Base-by-base conservation (phyloP, 1,140 invertebrate species). In the Drosophila burlai region DNA sequence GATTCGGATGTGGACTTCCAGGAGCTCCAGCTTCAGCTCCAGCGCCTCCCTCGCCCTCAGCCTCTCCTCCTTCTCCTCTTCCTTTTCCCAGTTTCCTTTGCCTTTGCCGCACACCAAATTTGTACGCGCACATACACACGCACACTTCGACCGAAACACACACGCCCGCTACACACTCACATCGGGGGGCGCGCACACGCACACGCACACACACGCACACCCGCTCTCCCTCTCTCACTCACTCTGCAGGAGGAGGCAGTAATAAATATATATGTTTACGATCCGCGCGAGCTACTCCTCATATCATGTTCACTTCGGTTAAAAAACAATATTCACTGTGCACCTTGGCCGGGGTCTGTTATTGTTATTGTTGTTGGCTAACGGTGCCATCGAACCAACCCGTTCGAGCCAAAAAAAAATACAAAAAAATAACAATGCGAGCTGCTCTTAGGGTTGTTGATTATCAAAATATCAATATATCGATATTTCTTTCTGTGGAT, bases 151-250 rank as follows among this genome's bases (percentile, higher is more conserved):
- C 58, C 42, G 40, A 47, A 45, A 46, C 42, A 46, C 58, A 46
- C 57, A 34, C 58, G 29, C 58, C 29, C 59, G 29, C 59, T 31
- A 61, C 59, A 61, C 59, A 34, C 45, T 62, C 31, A 63, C 61
- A 63, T 63, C 61, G 61, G 61, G 47, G 60, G 60, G 66, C 66
- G 62, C 61, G 62, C 66, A 67, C 66, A 18, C 60, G 62, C 66
- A 67, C 66, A 18, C 60, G 40, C 21, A 52, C 57, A 63, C 36
- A 29, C 60, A 29, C 60, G 24, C 59, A 64, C 38, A 21, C 61
- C 29, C 61, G 54, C 26, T 64, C 62, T 60, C 62, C 16, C 26
- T 64, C 36, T 63, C 38, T 52, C 49, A 13, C 49, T 52, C 62
- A 24, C 50, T 52, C 62, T 67, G 49, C 49, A 64, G 61, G 61